A percentile compares a stretch with the other conserved stretches of the same genome.
Evolutionary conservation across 2,797 vertebrate genomes (phyloP).

Genomic region (Anas acuta): DNA sequence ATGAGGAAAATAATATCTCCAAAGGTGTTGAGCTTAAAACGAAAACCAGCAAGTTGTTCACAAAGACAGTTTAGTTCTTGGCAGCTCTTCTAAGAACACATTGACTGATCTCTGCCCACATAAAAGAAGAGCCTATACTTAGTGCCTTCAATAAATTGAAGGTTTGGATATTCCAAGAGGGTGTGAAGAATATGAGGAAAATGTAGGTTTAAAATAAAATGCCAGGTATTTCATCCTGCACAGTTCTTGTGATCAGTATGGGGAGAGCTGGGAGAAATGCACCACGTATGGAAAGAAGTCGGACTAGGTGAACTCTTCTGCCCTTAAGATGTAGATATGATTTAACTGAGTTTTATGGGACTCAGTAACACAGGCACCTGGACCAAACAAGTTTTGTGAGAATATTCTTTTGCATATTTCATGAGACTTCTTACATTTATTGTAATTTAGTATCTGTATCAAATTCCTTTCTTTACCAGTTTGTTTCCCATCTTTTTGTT

Average conservation of each 20-base stretch:
- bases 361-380: neutral
- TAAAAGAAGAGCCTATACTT: constrained; percentile 21
- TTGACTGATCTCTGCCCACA: constrained; percentile 25
- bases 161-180: neutral
- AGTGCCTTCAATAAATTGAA: neutral
- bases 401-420: neutral
- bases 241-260: neutral
- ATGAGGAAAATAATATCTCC: constrained; percentile 1
- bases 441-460: neutral
- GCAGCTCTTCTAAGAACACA: constrained; percentile 12
- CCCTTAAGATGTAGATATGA: neutral
- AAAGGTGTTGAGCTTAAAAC: constrained; percentile 19
- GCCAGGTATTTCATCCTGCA: neutral
- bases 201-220: neutral
- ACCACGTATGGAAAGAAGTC: neutral
- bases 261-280: neutral
- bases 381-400: neutral
- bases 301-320: neutral
- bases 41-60: constrained; percentile 4
- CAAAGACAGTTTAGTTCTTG: constrained; percentile 34
- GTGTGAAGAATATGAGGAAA: neutral
- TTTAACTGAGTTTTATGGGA: neutral
- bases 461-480: neutral
- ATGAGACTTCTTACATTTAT: neutral
- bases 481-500: neutral